Percentiles rank a stretch among this genome's conserved stretches.
These are phyloP conservation scores for Sebastes reedi DNA, from an alignment of 2,797 vertebrate genomes.

Conservation along the genomic window DNA sequence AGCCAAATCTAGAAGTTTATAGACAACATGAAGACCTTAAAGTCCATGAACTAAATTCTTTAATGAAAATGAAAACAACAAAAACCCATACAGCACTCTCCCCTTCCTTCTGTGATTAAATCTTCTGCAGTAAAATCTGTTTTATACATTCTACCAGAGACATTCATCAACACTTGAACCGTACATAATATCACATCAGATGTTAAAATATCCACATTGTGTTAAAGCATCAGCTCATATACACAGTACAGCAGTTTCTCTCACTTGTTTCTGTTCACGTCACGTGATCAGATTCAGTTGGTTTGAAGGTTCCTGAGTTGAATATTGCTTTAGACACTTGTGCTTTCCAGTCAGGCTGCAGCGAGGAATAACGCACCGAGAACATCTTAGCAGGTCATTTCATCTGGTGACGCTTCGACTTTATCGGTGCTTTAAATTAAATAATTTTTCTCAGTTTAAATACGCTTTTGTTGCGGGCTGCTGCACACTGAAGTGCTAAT, in stretches of 20 bases:
- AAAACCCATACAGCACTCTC: background rate
- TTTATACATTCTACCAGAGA: background rate
- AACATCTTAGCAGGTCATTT: background rate
- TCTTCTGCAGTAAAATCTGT: background rate
- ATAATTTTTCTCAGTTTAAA: background rate
- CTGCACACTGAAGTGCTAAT: background rate
- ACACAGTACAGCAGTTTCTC: background rate
- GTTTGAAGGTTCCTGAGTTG: conserved; percentile 42
- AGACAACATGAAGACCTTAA: background rate
- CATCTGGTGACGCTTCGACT: background rate
- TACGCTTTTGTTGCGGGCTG: accelerated
- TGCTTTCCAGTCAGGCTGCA: conserved; percentile 18
- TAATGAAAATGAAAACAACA: background rate
- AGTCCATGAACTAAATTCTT: background rate
- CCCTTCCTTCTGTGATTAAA: background rate
- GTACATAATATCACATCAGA: background rate
- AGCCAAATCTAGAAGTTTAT: background rate
- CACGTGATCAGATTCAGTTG: background rate
- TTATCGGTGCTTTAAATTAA: background rate
- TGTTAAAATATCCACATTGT: background rate
- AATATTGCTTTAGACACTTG: conserved; percentile 46
- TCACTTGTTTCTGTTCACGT: background rate
- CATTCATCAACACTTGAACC: background rate
- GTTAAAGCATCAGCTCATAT: background rate
- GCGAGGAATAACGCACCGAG: background rate